Conservation (phyloP, 2,113 vertebrate genomes). For the Callospermophilus lateralis region DNA sequence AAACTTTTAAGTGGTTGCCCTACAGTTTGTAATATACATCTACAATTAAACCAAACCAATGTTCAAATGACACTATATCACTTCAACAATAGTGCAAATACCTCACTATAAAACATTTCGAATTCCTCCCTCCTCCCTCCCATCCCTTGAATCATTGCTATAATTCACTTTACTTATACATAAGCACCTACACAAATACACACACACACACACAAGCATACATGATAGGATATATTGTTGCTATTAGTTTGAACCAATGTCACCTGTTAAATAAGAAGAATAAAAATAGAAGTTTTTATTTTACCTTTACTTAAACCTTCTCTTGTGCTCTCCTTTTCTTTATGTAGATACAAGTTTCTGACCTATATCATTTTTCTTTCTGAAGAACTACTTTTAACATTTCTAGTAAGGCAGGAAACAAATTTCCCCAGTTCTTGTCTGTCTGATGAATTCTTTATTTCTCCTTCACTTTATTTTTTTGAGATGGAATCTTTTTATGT, state of each 20-base stretch:
- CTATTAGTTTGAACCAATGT: neutral
- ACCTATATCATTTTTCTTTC: neutral
- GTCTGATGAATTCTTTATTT: neutral
- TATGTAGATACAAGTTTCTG: neutral
- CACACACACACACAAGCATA: no score
- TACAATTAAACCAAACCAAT: neutral
- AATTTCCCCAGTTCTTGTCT: neutral
- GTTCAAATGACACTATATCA: neutral
- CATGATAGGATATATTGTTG: neutral
- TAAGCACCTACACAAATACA: no score
- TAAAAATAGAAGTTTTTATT: constrained; percentile 12
- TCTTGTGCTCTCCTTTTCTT: neutral
- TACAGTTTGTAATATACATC: neutral
- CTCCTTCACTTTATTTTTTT: neutral
- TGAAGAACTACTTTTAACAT: neutral
- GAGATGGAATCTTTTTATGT: neutral
- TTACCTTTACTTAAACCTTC: neutral
- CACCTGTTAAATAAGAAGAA: neutral
- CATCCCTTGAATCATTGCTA: neutral
- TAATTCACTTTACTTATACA: neutral
- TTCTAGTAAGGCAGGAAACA: neutral
- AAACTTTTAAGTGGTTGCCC: neutral
- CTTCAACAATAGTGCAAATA: neutral
- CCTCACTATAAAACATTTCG: neutral
- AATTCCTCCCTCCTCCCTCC: neutral